Evolutionary conservation across 1,140 invertebrate genomes (phyloP).

Genomic region (Drosophila persimilis): DNA sequence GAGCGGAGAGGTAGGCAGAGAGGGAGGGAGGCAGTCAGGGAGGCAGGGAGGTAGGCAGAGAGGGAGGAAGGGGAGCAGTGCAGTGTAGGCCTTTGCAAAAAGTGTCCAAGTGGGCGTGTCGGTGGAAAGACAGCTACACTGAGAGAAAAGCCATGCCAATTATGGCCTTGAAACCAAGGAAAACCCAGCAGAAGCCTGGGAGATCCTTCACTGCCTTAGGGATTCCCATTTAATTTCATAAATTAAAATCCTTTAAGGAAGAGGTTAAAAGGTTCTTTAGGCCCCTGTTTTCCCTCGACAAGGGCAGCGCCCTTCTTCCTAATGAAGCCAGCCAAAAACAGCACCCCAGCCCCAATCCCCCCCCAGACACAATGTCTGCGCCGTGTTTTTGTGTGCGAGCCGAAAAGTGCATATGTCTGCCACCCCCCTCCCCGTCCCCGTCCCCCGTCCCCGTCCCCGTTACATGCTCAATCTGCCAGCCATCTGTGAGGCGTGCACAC

Average conservation of each 20-base stretch:
- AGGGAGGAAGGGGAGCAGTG: too few species aligned
- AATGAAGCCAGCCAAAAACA: conserved; percentile 74
- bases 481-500: conserved; percentile 77
- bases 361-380: conserved; percentile 63
- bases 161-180: too few species aligned
- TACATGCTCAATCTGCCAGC: conserved; percentile 55
- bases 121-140: too few species aligned
- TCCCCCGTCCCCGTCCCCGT: conserved; percentile 2
- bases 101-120: conserved; percentile 61
- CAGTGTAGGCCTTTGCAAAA: conserved; percentile 1
- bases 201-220: too few species aligned
- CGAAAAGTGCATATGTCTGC: conserved; percentile 51
- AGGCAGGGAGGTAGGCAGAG: too few species aligned
- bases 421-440: conserved; percentile 1
- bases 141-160: too few species aligned
- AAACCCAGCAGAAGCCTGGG: too few species aligned
- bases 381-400: conserved; percentile 53
- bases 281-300: conserved; percentile 25
- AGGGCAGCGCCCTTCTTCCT: conserved; percentile 56
- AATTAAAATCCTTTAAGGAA: too few species aligned
- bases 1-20: not conserved
- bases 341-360: not conserved
- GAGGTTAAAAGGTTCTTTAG: too few species aligned
- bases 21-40: conserved; percentile 1
- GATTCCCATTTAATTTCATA: too few species aligned